Evolutionary conservation across 2,113 vertebrate genomes (phyloP).

Genomic region (Camarhynchus parvulus): DNA sequence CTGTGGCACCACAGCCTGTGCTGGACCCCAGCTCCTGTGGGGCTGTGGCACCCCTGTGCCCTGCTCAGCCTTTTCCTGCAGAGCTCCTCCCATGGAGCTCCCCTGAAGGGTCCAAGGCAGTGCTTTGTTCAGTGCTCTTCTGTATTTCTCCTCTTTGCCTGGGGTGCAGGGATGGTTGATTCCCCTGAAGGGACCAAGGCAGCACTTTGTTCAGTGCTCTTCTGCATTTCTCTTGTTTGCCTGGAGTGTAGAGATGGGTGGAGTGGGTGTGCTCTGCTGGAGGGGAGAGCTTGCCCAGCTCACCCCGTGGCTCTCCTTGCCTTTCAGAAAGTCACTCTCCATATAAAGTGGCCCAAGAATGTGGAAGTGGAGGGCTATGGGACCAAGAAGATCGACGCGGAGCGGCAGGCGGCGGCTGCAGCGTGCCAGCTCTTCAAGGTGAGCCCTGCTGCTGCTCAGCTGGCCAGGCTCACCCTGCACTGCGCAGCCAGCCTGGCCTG

Average conservation of each 20-base stretch:
- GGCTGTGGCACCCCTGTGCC: background rate
- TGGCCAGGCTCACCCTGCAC: background rate
- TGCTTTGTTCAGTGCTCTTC: too few species aligned
- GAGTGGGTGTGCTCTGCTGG: background rate
- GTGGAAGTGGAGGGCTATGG: constrained; percentile 90
- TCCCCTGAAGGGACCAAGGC: fast-evolving
- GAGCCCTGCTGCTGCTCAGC: background rate
- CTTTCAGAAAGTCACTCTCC: constrained; percentile 88
- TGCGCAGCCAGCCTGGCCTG: background rate
- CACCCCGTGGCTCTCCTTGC: background rate
- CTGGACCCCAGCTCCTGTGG: background rate
- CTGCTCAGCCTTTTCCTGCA: background rate
- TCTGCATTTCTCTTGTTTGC: background rate
- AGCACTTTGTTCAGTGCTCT: too few species aligned
- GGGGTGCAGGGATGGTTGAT: too few species aligned
- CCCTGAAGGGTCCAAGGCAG: fast-evolving
- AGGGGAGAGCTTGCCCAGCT: background rate
- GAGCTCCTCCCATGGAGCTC: background rate
- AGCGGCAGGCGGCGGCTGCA: constrained; percentile 89
- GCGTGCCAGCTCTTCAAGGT: constrained; percentile 91
- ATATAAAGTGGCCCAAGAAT: constrained; percentile 88
- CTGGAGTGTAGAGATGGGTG: background rate
- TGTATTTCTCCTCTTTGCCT: background rate
- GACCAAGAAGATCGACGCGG: constrained; percentile 87
- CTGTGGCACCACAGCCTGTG: background rate